A percentile compares a stretch with the other conserved stretches of the same genome.
Evolutionary conservation across 2,888 invertebrate species (phyloP).

Genomic region (Sylvicola fuscatus): DNA sequence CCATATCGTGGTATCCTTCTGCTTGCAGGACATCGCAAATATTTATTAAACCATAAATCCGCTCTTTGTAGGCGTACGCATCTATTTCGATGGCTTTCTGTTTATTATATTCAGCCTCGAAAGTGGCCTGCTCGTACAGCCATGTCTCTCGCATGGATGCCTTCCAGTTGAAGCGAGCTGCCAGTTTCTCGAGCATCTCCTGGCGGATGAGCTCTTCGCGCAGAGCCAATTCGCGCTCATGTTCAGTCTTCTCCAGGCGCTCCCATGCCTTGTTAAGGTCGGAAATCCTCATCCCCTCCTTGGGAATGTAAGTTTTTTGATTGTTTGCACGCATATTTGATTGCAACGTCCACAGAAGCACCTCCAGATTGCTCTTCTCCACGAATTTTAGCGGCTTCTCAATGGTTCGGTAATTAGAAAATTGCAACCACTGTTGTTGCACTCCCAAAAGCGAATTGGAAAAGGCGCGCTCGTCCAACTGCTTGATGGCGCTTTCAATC

Average conservation of each 20-base stretch:
- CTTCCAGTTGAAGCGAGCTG: conserved; percentile 81
- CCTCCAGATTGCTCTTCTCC: conserved; percentile 90
- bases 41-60: conserved; percentile 73
- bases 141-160: conserved; percentile 95
- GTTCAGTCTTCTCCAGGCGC: conserved; percentile 81
- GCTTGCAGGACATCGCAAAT: too few species aligned
- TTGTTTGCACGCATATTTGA: conserved; percentile 93
- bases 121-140: conserved; percentile 89
- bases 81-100: conserved; percentile 97
- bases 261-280: conserved; percentile 98
- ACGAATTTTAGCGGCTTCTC: conserved; percentile 94
- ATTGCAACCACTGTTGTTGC: conserved; percentile 72
- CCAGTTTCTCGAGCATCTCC: conserved; percentile 83
- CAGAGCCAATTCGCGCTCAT: conserved; percentile 80
- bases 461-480: conserved; percentile 76
- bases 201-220: conserved; percentile 87
- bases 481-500: conserved; percentile 82
- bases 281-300: conserved; percentile 86
- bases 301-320: conserved; percentile 80
- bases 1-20: too few species aligned
- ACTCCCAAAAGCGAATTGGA: conserved; percentile 83
- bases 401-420: conserved; percentile 84
- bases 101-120: conserved; percentile 93
- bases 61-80: conserved; percentile 90
- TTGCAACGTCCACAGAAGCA: conserved; percentile 81